Base-by-base conservation (phyloP, 2,888 invertebrate species). In the Cryptocheilus praepositus region DNA sequence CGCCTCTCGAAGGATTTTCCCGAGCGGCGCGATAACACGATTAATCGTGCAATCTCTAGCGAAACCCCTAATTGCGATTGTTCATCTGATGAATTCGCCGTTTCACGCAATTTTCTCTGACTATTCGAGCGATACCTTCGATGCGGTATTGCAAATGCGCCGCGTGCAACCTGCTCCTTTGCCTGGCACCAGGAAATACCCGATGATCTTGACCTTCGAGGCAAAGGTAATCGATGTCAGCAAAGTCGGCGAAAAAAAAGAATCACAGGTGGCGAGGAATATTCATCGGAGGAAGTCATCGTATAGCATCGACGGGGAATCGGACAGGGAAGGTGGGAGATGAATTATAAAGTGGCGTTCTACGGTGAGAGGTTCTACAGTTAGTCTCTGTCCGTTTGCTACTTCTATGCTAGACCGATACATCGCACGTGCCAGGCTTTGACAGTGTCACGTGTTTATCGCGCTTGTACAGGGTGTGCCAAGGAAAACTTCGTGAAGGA, bases 261-360 rank as follows among this genome's bases (percentile, higher is more conserved):
- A 11, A 36, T 36, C 36, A 11, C 1, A 36, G 36, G 36, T 36
- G 36, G 7, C 49, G 18, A 49, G 49, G 52, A 52, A 52, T 21
- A 52, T 15, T 52, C 52, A 22, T 21, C 28, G 64, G 63, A 46
- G 55, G 46, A 45, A 61, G 64, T 64, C 66, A 45, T 57, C 55
- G 52, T 21, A 44, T 43, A n/a, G 43, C 57, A 56, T 49, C 51
- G 62, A 54, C 53, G 67, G 68, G 67, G 65, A 76, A 77, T 61
- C 66, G 58, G 51, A 56, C 58, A 46, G 53, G 44, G 55, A 53
- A 36, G 83, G 88, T 86, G 87, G 88, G 88, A 85, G 86, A 82
- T 81, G 83, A 86, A 86, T 86, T 87, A 88, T 88, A 88, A 85
- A 88, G 81, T 81, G 80, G 77, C 78, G 79, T 75, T 70, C 71